A percentile compares a stretch with the other conserved stretches of the same genome.
Evolutionary conservation across 2,113 vertebrate genomes (phyloP).

Genomic region (Desmodus rotundus): DNA sequence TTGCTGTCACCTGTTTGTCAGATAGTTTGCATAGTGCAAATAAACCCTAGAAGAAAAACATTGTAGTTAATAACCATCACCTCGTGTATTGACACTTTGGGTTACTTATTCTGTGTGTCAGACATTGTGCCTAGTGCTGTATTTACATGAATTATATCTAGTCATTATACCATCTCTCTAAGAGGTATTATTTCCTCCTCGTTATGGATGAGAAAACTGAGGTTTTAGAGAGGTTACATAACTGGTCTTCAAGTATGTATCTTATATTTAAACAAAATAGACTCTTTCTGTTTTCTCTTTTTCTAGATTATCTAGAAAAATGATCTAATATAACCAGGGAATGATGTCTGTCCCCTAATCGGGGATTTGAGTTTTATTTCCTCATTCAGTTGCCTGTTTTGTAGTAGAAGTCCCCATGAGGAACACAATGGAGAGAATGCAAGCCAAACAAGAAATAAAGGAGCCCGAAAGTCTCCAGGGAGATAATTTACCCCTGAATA

Average conservation of each 20-base stretch:
- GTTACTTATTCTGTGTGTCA: neutral
- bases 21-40: constrained; percentile 15
- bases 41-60: constrained; percentile 23
- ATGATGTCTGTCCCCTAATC: neutral
- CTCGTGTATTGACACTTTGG: neutral
- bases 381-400: constrained; percentile 13
- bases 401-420: neutral
- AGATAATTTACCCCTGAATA: constrained; percentile 13
- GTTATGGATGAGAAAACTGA: neutral
- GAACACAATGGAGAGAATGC: neutral
- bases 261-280: neutral
- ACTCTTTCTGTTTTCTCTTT: neutral
- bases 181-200: neutral
- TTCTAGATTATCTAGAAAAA: constrained; percentile 48
- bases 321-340: neutral
- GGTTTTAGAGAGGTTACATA: neutral
- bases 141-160: constrained; percentile 39
- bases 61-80: neutral
- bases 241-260: neutral
- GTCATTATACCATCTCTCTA: neutral
- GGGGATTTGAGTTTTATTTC: constrained; percentile 29
- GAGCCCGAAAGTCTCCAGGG: neutral
- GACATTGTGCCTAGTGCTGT: neutral
- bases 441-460: constrained; percentile 53
- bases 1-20: neutral